Conservation (phyloP, 1,140 invertebrate genomes). For the Euura saliciscinereae region DNA sequence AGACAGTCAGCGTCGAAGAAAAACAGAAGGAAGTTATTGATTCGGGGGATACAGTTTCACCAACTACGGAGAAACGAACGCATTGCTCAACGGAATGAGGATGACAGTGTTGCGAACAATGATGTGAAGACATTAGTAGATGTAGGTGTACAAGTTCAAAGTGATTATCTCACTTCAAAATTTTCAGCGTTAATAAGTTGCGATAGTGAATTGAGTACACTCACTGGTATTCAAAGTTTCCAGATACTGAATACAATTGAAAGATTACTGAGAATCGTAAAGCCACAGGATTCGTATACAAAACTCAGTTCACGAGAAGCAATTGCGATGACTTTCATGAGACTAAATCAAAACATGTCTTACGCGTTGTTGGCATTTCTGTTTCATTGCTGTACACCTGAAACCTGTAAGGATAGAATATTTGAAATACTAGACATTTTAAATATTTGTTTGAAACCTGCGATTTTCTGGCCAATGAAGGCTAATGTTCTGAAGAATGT, state of each 20-base stretch:
- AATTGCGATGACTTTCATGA: slow-evolving; percentile 30
- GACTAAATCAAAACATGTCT: slow-evolving; percentile 31
- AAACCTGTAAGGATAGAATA: slow-evolving; percentile 28
- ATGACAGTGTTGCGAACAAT: too few relatives aligned
- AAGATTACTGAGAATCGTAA: background rate
- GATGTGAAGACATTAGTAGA: background rate
- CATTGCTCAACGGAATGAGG: too few relatives aligned
- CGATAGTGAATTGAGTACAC: background rate
- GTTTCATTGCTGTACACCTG: slow-evolving; percentile 25
- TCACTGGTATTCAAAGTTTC: background rate
- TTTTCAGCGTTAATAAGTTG: background rate
- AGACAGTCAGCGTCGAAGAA: too few relatives aligned
- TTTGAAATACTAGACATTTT: slow-evolving; percentile 21
- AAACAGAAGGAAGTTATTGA: background rate
- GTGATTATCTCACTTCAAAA: background rate
- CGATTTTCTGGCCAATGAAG: slow-evolving; percentile 23
- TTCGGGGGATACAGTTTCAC: background rate
- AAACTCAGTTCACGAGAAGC: slow-evolving; percentile 13
- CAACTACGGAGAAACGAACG: too few relatives aligned
- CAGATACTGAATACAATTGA: background rate
- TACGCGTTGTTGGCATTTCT: slow-evolving; percentile 28
- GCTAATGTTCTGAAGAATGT: slow-evolving; percentile 27
- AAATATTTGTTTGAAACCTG: slow-evolving; percentile 21
- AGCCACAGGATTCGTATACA: background rate
- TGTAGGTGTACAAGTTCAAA: background rate